phyloP scores from a whole-genome alignment of 2,888 invertebrate genomes.

The Mechanitis mazaeus region DNA sequence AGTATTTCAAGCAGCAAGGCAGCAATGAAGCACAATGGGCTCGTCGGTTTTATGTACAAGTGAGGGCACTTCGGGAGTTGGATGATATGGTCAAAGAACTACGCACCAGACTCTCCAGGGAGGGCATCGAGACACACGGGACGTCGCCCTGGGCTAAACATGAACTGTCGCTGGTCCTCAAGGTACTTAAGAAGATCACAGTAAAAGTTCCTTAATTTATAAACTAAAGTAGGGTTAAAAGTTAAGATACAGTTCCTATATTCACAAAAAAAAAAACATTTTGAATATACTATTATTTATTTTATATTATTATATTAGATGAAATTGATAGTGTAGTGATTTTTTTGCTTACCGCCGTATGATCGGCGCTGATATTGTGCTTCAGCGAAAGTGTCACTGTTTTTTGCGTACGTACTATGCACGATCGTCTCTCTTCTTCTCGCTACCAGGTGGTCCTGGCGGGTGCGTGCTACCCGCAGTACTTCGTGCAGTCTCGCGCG shows the following conservation, averaged over 20 bases:
- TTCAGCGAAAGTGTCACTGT: too few species aligned
- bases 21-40: constrained; percentile 81
- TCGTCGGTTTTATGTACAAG: constrained; percentile 80
- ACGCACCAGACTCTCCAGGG: constrained; percentile 73
- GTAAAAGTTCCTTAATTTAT: too few species aligned
- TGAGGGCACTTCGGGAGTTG: constrained; percentile 84
- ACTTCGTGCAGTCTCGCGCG: constrained; percentile 79
- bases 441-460: constrained; percentile 80
- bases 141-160: constrained; percentile 53
- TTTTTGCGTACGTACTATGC: too few species aligned
- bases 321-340: too few species aligned
- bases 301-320: too few species aligned
- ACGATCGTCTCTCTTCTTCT: too few species aligned
- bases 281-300: too few species aligned
- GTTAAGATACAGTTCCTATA: too few species aligned
- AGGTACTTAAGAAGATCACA: constrained; percentile 40
- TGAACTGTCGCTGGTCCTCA: constrained; percentile 52
- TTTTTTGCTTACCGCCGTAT: too few species aligned
- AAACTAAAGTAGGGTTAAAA: too few species aligned
- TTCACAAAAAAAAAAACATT: too few species aligned
- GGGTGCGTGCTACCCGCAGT: constrained; percentile 96
- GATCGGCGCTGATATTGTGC: too few species aligned
- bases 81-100: constrained; percentile 84
- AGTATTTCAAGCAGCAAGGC: constrained; percentile 69
- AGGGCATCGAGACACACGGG: constrained; percentile 75